These are phyloP conservation scores for Murina feae DNA, from an alignment of 2,113 vertebrate genomes.

Conservation along the genomic window DNA sequence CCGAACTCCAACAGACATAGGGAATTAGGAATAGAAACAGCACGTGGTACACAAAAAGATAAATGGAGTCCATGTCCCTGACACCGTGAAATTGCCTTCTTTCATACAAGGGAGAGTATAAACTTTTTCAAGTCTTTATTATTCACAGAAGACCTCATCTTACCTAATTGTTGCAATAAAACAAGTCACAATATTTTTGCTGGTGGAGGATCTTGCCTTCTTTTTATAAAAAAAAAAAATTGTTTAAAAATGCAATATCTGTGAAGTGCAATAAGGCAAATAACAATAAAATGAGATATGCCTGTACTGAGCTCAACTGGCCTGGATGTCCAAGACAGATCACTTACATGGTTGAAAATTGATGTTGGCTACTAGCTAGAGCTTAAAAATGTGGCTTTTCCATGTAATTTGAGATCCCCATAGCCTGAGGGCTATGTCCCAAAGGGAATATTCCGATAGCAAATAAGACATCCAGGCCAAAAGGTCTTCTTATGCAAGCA, in stretches of 20 bases:
- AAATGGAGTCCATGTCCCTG: not conserved
- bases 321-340: not conserved
- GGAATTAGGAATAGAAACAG: not conserved
- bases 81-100: not conserved
- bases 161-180: not conserved
- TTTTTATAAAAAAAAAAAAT: not conserved
- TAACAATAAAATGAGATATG: not conserved
- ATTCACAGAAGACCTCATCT: not conserved
- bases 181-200: not conserved
- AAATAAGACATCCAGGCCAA: not conserved
- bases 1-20: not conserved
- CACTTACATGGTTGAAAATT: not conserved
- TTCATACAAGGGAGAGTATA: not conserved
- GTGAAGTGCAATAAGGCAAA: not conserved
- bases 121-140: not conserved
- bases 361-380: not conserved
- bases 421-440: not conserved
- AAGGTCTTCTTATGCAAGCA: not conserved
- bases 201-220: not conserved
- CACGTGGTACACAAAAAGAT: not conserved
- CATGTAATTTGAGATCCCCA: not conserved
- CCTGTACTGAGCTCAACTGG: not conserved
- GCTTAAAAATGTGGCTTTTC: not conserved
- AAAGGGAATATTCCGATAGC: not conserved
- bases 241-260: not conserved